Evolutionary conservation across 2,888 invertebrate species (phyloP).

Genomic region (Autographa gamma): DNA sequence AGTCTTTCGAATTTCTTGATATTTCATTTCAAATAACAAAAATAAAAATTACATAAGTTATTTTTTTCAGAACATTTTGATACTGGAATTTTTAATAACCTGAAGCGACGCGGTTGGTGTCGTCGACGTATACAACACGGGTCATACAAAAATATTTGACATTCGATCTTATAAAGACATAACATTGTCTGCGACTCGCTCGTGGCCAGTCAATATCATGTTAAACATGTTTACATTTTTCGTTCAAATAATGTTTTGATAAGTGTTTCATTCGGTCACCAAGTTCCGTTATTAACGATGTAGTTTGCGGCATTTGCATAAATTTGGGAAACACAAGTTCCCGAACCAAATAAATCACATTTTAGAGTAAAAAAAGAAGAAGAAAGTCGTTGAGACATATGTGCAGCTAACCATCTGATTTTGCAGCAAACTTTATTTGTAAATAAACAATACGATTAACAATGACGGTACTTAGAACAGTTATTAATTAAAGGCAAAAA

Average conservation of each 20-base stretch:
- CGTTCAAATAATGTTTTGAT: constrained; percentile 18
- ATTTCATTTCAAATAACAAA: too few species aligned
- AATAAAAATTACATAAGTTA: too few species aligned
- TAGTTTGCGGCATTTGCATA: not conserved
- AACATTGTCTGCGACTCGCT: constrained; percentile 22
- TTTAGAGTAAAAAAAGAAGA: too few species aligned
- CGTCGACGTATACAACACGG: constrained; percentile 21
- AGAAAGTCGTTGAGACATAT: not conserved
- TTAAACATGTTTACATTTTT: constrained; percentile 15
- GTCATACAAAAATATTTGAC: constrained; percentile 40
- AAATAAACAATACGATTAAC: not conserved
- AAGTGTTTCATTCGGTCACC: constrained; percentile 1
- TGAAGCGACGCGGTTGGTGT: constrained; percentile 9
- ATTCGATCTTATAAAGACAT: constrained; percentile 23
- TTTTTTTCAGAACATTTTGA: not conserved
- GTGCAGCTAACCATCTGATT: not conserved
- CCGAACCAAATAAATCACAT: too few species aligned
- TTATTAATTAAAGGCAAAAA: constrained; percentile 4
- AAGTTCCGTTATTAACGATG: not conserved
- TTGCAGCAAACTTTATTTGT: not conserved
- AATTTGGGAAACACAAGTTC: not conserved
- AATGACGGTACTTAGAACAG: not conserved
- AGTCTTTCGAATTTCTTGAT: too few species aligned
- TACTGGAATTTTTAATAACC: not conserved
- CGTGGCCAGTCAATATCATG: constrained; percentile 31